Percentiles rank a stretch among this genome's conserved stretches.
These are phyloP conservation scores for Hymenopus coronatus DNA, from an alignment of 2,888 invertebrate species.

Conservation along the genomic window DNA sequence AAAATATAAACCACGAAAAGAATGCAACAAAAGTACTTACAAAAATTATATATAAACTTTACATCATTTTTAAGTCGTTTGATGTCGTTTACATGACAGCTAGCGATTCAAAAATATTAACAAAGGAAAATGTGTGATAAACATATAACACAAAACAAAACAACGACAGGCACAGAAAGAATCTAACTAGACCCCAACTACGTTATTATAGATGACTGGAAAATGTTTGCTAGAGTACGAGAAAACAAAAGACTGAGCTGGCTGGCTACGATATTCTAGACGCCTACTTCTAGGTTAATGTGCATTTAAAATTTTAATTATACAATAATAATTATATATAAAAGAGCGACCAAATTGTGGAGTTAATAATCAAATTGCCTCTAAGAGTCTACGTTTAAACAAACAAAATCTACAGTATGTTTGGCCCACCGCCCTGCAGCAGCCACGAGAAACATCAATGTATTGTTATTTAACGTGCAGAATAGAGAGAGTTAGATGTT, in stretches of 20 bases:
- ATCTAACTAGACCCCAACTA: constrained; percentile 12
- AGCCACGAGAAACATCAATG: background rate
- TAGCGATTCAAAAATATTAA: background rate
- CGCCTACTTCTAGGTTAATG: constrained; percentile 13
- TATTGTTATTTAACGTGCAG: constrained; percentile 15
- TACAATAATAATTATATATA: background rate
- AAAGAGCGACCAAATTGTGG: background rate
- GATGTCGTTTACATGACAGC: background rate
- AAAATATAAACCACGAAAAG: background rate
- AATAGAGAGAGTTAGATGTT: constrained; percentile 5
- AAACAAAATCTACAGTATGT: background rate
- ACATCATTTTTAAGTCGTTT: background rate
- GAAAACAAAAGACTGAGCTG: background rate
- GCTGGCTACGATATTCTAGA: constrained; percentile 1
- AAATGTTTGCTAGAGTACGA: background rate
- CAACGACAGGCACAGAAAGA: constrained; percentile 8
- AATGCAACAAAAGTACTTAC: background rate
- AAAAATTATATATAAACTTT: background rate
- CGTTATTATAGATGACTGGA: background rate
- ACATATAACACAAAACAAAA: constrained; percentile 17
- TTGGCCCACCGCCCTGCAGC: background rate
- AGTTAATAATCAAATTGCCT: constrained; percentile 1
- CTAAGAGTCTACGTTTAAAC: constrained; percentile 4
- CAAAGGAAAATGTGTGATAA: constrained; percentile 3
- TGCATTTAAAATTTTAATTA: background rate